Evolutionary conservation across 2,797 vertebrate genomes (phyloP).

Genomic region (Chelidonichthys spinosus): DNA sequence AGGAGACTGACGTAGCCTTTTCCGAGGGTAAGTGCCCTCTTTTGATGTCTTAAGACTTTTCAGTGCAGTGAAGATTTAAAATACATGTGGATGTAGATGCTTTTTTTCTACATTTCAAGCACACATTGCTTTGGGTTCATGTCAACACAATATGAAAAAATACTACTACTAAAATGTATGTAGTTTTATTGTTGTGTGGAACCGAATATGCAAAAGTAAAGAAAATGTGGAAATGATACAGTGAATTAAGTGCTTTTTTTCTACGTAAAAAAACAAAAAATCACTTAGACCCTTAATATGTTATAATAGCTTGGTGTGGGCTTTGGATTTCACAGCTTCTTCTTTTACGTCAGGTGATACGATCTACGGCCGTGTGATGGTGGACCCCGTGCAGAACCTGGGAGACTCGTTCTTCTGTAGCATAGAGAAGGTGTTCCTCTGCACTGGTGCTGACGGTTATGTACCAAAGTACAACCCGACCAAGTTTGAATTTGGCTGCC

Average conservation of each 20-base stretch:
- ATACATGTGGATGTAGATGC: not conserved
- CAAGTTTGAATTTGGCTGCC: constrained; percentile 92
- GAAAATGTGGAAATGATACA: too few species aligned
- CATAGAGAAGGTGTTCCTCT: constrained; percentile 96
- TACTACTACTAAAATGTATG: too few species aligned
- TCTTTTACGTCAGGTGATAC: constrained; percentile 84
- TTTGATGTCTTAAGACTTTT: not conserved
- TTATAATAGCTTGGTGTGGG: not conserved
- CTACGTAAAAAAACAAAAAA: too few species aligned
- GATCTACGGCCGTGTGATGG: constrained; percentile 95
- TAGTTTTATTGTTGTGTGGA: too few species aligned
- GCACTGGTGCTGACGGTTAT: constrained; percentile 94
- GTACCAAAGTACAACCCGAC: constrained; percentile 93
- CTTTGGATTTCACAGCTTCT: not conserved
- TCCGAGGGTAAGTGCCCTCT: constrained; percentile 86
- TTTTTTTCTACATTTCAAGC: constrained; percentile 16
- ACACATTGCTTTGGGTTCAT: not conserved
- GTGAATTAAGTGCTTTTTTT: too few species aligned
- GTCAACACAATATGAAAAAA: not conserved
- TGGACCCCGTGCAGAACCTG: constrained; percentile 96
- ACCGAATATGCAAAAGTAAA: too few species aligned
- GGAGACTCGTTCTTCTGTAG: constrained; percentile 94
- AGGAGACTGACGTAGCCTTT: constrained; percentile 92
- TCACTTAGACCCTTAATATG: not conserved
- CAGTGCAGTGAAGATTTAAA: not conserved